Evolutionary conservation across 2,113 vertebrate species (phyloP).

Genomic region (Daubentonia madagascariensis): DNA sequence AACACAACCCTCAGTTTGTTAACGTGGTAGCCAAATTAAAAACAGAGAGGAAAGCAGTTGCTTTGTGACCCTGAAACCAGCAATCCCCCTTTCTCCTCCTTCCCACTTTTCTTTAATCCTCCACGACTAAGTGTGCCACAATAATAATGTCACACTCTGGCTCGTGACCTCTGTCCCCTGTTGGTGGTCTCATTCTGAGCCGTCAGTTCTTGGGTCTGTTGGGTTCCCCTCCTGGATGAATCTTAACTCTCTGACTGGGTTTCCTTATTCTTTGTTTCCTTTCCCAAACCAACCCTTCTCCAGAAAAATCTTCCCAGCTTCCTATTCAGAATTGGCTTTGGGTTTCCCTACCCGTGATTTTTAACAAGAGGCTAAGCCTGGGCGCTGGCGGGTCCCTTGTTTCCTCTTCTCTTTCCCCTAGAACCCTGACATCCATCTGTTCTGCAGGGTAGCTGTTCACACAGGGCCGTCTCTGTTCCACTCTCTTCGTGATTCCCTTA

Average conservation of each 20-base stretch:
- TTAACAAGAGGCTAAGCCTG: background rate
- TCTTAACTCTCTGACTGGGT: background rate
- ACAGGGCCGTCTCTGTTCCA: background rate
- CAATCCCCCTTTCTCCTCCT: background rate
- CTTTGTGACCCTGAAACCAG: background rate
- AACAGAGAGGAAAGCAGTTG: background rate
- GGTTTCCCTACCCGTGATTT: background rate
- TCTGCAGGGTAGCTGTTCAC: background rate
- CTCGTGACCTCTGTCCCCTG: background rate
- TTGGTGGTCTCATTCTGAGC: background rate
- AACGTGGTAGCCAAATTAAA: background rate
- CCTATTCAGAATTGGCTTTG: background rate
- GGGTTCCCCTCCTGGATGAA: background rate
- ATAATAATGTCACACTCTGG: background rate
- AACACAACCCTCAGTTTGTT: background rate
- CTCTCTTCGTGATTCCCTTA: background rate
- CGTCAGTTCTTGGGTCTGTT: background rate
- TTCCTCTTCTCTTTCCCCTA: background rate
- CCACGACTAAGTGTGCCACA: background rate
- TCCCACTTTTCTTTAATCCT: background rate
- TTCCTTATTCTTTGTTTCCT: slow-evolving; percentile 23
- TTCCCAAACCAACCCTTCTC: slow-evolving; percentile 12
- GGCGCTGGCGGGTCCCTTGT: background rate
- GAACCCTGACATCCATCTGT: background rate
- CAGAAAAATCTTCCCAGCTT: slow-evolving; percentile 20